A percentile compares a stretch with the other conserved stretches of the same genome.
phyloP scores from a whole-genome alignment of 1,140 invertebrate species.

The Olivierus martensii region DNA sequence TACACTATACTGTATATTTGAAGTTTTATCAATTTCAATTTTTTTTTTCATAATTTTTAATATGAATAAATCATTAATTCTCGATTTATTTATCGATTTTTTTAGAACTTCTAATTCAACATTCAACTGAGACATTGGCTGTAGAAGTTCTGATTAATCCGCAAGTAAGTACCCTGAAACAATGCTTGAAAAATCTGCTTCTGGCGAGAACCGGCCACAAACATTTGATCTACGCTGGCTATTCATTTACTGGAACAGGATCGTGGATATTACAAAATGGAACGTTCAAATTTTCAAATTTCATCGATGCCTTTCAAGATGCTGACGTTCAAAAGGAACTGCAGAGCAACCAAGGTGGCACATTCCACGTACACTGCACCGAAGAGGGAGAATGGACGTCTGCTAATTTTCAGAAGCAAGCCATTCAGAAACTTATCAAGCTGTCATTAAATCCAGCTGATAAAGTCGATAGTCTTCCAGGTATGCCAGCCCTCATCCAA shows the following conservation, averaged over 20 bases:
- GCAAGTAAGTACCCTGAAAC: constrained; percentile 78
- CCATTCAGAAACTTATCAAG: constrained; percentile 40
- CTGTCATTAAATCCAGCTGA: constrained; percentile 66
- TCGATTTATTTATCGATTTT: constrained; percentile 9
- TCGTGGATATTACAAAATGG: constrained; percentile 96
- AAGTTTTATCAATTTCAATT: too few relatives aligned
- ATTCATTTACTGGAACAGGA: constrained; percentile 79
- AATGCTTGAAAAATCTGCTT: constrained; percentile 84
- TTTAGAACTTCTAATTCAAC: constrained; percentile 82
- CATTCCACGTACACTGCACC: constrained; percentile 71
- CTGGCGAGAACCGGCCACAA: constrained; percentile 81
- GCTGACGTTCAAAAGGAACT: constrained; percentile 80
- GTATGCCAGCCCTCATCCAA: constrained; percentile 52
- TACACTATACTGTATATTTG: too few relatives aligned
- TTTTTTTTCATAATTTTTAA: too few relatives aligned
- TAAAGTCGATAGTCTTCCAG: constrained; percentile 53
- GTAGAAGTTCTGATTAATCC: constrained; percentile 73
- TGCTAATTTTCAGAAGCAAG: constrained; percentile 52
- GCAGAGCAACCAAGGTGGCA: constrained; percentile 65
- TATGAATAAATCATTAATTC: too few relatives aligned
- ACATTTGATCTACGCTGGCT: constrained; percentile 89
- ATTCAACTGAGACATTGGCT: constrained; percentile 83
- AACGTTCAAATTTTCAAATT: constrained; percentile 77
- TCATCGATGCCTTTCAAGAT: constrained; percentile 80
- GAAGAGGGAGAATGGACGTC: constrained; percentile 70